Evolutionary conservation across 1,140 invertebrate species (phyloP), one percentile per base, ranked within the genome.

Genomic region (Wiebesia pumilae): DNA sequence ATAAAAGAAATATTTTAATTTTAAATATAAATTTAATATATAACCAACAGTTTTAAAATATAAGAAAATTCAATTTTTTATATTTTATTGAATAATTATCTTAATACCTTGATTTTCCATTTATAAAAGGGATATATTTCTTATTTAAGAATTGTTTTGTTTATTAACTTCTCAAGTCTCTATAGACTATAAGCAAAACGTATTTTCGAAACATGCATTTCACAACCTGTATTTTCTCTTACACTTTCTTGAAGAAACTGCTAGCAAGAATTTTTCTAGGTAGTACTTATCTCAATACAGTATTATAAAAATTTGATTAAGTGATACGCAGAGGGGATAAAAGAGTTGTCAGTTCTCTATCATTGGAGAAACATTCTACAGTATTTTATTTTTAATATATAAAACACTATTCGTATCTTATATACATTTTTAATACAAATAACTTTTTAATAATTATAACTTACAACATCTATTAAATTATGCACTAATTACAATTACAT

Each of bases 301-400:
- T 19, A 24, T 54, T 47, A 79, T 79, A 54, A 79, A 79, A 79
- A n/a, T 54, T 30, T 54, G 6, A 79, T 79, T 47, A 33, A 24
- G n/a, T 33, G n/a, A 21, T 21, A 33, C 7, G 47, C 1, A 79
- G 77, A 33, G 30, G 30, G 47, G 16, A 9, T 79, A 30, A 79
- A 79, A 35, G 77, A n/a, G 77, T 79, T 79, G 43, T 51, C n/a
- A 51, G 16, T 54, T 54, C n/a, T 67, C 19, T 30, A 71, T 71
- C 33, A 38, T 38, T 21, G 2, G 21, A 19, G 21, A 19, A 38
- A 16, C 16, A 16, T 71, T 71, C 33, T 38, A 21, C 21, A 24
- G 0, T 71, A 38, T 38, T 38, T 38, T 1, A 14, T 38, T 7
- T 19, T 38, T 38, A 71, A 69, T 33, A 33, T 33, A 69, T 0